Conservation (phyloP, 1,140 invertebrate species). For the Pseudoatta argentina region DNA sequence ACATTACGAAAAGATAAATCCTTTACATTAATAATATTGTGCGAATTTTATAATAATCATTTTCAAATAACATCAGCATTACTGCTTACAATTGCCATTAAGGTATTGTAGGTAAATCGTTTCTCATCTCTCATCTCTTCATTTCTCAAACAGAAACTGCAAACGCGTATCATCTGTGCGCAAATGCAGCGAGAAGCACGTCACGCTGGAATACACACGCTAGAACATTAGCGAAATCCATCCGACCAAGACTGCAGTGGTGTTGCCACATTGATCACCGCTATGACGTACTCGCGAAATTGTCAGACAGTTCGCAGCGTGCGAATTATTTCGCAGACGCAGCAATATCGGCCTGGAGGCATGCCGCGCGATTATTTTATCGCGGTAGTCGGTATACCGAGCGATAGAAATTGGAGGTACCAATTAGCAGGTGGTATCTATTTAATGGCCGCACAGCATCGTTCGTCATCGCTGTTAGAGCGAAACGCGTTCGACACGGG, state of each 20-base stretch:
- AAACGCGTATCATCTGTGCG: not conserved
- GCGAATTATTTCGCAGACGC: constrained; percentile 54
- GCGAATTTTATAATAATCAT: not conserved
- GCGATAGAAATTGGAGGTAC: constrained; percentile 72
- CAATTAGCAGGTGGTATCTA: constrained; percentile 74
- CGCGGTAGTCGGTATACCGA: constrained; percentile 28
- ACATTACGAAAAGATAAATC: not conserved
- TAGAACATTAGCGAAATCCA: constrained; percentile 51
- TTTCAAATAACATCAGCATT: not conserved
- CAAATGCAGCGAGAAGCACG: constrained; percentile 19
- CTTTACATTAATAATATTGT: not conserved
- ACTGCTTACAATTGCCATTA: not conserved
- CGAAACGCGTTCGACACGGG: constrained; percentile 65
- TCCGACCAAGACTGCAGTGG: constrained; percentile 31
- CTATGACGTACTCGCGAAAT: constrained; percentile 48
- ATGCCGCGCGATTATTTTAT: constrained; percentile 62
- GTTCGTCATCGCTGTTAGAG: constrained; percentile 70
- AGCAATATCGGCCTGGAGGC: not conserved
- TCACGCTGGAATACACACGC: not conserved
- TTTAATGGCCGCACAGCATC: constrained; percentile 68
- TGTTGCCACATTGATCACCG: constrained; percentile 48
- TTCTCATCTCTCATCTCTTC: not conserved
- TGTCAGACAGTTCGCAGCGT: not conserved
- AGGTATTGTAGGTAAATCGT: not conserved
- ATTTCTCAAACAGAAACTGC: not conserved